Base-by-base conservation (phyloP, 2,888 invertebrate genomes). In the Apoderus coryli region DNA sequence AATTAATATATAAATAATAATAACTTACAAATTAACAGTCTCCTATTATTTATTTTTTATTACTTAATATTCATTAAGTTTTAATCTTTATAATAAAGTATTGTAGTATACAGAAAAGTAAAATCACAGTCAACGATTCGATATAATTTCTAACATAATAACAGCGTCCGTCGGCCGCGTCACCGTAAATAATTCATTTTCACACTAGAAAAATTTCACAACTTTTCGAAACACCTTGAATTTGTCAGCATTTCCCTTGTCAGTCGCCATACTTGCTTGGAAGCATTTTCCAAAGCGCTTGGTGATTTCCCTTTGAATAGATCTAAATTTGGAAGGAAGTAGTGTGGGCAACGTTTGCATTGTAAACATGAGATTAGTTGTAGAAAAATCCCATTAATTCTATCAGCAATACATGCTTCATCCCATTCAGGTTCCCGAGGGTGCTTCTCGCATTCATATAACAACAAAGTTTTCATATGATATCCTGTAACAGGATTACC, bases 381-480 rank as follows among this genome's bases (percentile, higher is more conserved):
- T 34, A 85, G 62, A 12, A 84, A 69, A 34, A 85, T 79, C 4
- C 84, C 84, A 54, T 79, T 79, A 44, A 81, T 74, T 31, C 81
- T 63, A 55, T 85, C 82, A 0, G 76, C 81, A 23, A 85, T 60
- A 44, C 73, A 74, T 2, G 69, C 57, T 48, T 85, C 84, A 52
- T 80, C 79, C 85, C 84, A 86, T 50, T 84, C 82, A 31, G 68
- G 54, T 51, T 84, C 82, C 19, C 73, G 54, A 0, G 80, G 79
- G 53, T 85, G 85, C 50, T 85, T 85, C 58, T 85, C 84, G 58
- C 84, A 85, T 57, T 86, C 85, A 61, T 80, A 82, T 34, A 85
- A 56, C 15, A 85, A 57, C 27, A 85, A 60, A 0, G 81, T 81
- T 58, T 73, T 74, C 62, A 72, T 65, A 58, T 81, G 79, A 55